Base-by-base conservation (phyloP, 2,888 invertebrate genomes). In the Lumbricus terrestris region DNA sequence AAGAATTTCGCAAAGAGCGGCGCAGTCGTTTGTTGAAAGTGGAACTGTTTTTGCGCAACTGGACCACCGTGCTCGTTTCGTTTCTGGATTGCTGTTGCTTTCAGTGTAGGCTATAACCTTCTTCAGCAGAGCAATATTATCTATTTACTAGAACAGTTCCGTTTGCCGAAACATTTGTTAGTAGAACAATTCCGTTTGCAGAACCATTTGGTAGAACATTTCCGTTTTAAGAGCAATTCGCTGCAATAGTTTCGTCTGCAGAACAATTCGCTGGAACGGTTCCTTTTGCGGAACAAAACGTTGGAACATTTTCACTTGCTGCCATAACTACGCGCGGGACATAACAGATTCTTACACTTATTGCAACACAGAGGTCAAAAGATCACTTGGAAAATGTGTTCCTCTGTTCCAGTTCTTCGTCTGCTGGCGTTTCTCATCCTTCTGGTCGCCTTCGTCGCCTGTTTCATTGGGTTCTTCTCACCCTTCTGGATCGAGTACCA, bases 331-430 rank as follows among this genome's bases (percentile, higher is more conserved):
- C n/a, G n/a, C n/a, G n/a, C n/a, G n/a, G n/a, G n/a, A n/a, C n/a
- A n/a, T n/a, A n/a, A n/a, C n/a, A n/a, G n/a, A n/a, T n/a, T n/a
- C n/a, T n/a, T n/a, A n/a, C n/a, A n/a, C n/a, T n/a, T n/a, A n/a
- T n/a, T n/a, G n/a, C n/a, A n/a, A n/a, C n/a, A n/a, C n/a, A n/a
- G n/a, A n/a, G n/a, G n/a, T n/a, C n/a, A n/a, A n/a, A n/a, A n/a
- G n/a, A n/a, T n/a, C n/a, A n/a, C n/a, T n/a, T n/a, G n/a, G 42
- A 91, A 29, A 13, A 91, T 91, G 91, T 91, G 91, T 82, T 88
- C 88, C 13, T 89, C 90, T 15, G 90, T 89, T 37, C 85, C 91
- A 88, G 85, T 90, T 16, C 85, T 91, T 11, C 91, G 90, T 54
- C 35, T 91, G 34, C n/a, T 91, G 16, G 90, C 89, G 34, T 89